Base-by-base conservation (phyloP, 2,797 vertebrate species). In the Poeciliopsis infans region DNA sequence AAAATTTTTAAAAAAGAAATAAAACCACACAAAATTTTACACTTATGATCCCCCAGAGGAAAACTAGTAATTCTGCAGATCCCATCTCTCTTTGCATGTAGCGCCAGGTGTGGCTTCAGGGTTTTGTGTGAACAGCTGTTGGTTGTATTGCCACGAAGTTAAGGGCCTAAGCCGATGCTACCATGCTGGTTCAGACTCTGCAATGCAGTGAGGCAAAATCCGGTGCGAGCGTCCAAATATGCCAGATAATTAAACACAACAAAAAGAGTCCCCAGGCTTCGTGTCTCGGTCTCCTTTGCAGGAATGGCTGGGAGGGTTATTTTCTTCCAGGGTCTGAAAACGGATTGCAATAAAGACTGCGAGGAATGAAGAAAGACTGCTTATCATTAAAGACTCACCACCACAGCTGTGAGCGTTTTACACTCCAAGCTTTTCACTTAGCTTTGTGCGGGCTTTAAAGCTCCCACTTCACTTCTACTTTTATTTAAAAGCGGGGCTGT, bases 101-200 rank as follows among this genome's bases (percentile, higher is more conserved):
- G 2, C 23, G n/a, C 4, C n/a, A 43, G 23, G 39, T 43, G 66
- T 69, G 41, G 12, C 66, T 43, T 15, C 15, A 69, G 39, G 23
- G 66, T 41, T 28, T 69, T 69, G 66, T 69, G 23, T 69, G 66
- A 16, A 69, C 66, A 69, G 66, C 66, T 69, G 66, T 15, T n/a
- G 41, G 41, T 11, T n/a, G 25, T n/a, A 45, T n/a, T 69, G 23
- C 41, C 13, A 43, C 15, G 41, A 43, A 45, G 15, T 45, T 69
- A 5, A 45, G 23, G 66, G 12, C 11, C 39, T 43, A 43, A 15
- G 8, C 36, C 0, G 4, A 7, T 25, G 33, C 36, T 6, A 25
- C 1, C n/a, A 45, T 69, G 66, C 41, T 69, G 39, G 39, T 69
- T 43, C 39, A 69, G 39, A 69, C 23, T n/a, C 39, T 23, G 20